These are phyloP conservation scores for Myzus persicae DNA, from an alignment of 1,140 invertebrate species.

Conservation along the genomic window DNA sequence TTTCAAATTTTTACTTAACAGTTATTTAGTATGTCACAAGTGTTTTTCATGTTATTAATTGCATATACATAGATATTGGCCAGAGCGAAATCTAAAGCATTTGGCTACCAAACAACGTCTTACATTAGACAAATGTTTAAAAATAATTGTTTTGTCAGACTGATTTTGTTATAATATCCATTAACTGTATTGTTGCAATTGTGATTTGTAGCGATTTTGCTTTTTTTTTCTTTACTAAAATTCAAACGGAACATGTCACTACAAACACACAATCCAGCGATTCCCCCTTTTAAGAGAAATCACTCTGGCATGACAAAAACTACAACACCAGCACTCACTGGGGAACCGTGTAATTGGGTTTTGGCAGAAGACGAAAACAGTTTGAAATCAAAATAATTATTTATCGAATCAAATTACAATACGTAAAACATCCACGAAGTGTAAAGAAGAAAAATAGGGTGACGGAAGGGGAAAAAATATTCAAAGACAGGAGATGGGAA, in stretches of 20 bases:
- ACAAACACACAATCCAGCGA: background rate
- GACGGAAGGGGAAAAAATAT: background rate
- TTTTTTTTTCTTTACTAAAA: background rate
- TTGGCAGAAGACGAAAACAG: background rate
- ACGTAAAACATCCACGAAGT: background rate
- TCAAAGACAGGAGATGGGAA: background rate
- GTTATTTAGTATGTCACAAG: background rate
- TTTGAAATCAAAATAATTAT: slow-evolving; percentile 40
- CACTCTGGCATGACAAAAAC: background rate
- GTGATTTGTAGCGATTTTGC: background rate
- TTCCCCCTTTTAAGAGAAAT: background rate
- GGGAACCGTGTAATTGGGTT: slow-evolving; percentile 43
- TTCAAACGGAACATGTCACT: background rate
- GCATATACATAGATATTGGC: background rate
- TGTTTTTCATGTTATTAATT: background rate
- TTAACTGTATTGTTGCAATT: background rate
- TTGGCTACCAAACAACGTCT: background rate
- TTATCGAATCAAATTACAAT: slow-evolving; percentile 22
- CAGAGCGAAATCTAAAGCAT: background rate
- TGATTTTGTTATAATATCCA: background rate
- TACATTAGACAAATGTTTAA: background rate
- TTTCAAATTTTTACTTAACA: background rate
- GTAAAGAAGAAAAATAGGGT: background rate
- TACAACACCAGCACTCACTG: slow-evolving; percentile 9
- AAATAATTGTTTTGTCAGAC: background rate